Base-by-base conservation (phyloP, 2,113 vertebrate genomes). In the Zapornia atra region DNA sequence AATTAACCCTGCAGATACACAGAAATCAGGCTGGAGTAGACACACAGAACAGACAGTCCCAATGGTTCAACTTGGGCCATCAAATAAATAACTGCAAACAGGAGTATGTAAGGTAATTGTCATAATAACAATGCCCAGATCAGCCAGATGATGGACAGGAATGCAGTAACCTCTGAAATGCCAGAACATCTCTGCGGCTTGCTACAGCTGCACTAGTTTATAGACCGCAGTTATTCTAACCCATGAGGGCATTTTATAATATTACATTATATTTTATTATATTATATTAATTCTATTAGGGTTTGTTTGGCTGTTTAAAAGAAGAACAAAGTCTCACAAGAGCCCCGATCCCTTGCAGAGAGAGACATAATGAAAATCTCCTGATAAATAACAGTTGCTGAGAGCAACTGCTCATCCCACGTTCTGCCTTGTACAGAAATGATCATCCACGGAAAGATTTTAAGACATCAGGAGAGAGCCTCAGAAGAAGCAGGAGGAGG, bases 301-400 rank as follows among this genome's bases (percentile, higher is more conserved):
- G 29, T 36, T 79, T 82, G 13, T 81, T 88, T 69, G 53, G 38
- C 36, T 79, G 31, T 38, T 94, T 76, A 87, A 89, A 93, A 92
- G 66, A 46, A 87, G 69, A 96, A 87, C 21, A 86, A 95, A 93
- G 60, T 79, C 69, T 87, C 4, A 3, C n/a, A 76, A 79, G 69
- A 91, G 44, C 57, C 48, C 79, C 2, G 0, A 31, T 76, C 53
- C 34, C 83, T 94, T 88, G 56, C 65, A 60, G 72, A 93, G 61
- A 48, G 29, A 68, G 7, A 6, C 15, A 5, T 61, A 48, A 79
- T 72, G 82, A 94, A 95, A 92, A 81, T 66, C 64, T 86, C 72
- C 82, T 93, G 96, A 91, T 95, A 94, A 96, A 91, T 86, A 96
- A 84, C 94, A 96, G 92, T 93, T 94, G 90, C 77, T 81, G 72